phyloP scores from a whole-genome alignment of 2,113 vertebrate species.

The Leptosomus discolor region DNA sequence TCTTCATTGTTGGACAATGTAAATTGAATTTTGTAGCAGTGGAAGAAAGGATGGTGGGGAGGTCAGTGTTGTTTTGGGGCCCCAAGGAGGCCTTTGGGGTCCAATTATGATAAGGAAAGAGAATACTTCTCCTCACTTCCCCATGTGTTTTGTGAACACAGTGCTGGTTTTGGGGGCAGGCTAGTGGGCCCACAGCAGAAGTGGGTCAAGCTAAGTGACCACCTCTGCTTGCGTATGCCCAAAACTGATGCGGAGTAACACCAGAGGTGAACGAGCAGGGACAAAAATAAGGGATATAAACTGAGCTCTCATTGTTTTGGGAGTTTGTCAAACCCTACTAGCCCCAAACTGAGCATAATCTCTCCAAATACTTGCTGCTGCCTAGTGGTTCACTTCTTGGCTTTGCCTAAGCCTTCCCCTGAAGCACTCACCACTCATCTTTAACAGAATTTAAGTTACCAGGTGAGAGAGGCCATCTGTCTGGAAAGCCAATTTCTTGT shows the following conservation, averaged over 20 bases:
- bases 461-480: neutral
- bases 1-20: neutral
- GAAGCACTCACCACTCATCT: neutral
- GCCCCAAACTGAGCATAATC: neutral
- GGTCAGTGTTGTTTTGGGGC: neutral
- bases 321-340: neutral
- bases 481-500: neutral
- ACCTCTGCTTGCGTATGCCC: neutral
- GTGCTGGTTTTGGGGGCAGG: neutral
- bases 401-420: neutral
- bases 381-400: neutral
- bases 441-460: neutral
- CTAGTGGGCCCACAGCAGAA: neutral
- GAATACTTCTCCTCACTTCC: neutral
- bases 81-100: neutral
- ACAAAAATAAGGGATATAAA: neutral
- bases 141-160: neutral
- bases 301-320: neutral
- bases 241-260: neutral
- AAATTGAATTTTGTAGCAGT: neutral
- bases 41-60: neutral
- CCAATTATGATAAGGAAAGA: neutral
- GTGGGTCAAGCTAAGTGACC: neutral
- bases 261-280: fast-evolving
- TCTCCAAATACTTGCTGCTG: neutral